phyloP scores from a whole-genome alignment of 2,797 vertebrate genomes.

The Enteromius unitaeniatus region DNA sequence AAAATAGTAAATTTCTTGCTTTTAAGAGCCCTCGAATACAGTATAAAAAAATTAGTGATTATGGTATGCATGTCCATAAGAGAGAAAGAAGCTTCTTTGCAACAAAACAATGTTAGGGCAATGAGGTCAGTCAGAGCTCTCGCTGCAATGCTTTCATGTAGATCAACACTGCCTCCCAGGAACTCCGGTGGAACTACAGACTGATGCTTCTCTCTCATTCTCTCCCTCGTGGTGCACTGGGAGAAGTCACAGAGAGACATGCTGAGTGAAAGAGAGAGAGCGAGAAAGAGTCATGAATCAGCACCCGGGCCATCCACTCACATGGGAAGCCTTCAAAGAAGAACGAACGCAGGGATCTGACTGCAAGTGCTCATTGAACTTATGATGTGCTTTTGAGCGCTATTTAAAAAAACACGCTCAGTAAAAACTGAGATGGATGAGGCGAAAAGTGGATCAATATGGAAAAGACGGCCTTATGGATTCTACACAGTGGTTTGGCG shows the following conservation, averaged over 20 bases:
- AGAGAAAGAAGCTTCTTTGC: background rate
- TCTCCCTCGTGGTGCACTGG: conserved; percentile 27
- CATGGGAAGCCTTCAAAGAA: conserved; percentile 62
- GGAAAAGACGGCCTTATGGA: conserved; percentile 38
- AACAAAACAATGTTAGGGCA: background rate
- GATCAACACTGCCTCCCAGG: conserved; percentile 73
- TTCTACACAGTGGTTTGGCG: conserved; percentile 41
- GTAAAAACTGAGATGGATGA: conserved; percentile 41
- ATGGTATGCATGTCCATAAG: background rate
- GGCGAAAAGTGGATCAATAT: conserved; percentile 46
- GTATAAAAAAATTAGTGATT: background rate
- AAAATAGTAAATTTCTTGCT: background rate
- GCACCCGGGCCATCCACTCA: conserved; percentile 54
- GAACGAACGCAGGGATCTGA: conserved; percentile 48
- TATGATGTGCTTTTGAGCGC: conserved; percentile 55
- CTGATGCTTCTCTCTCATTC: conserved; percentile 2
- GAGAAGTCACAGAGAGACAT: conserved; percentile 33
- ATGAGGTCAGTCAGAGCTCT: background rate
- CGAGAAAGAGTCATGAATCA: conserved; percentile 59
- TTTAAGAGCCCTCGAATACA: background rate
- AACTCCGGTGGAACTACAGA: conserved; percentile 60
- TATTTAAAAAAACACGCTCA: conserved; percentile 49
- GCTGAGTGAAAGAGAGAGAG: conserved; percentile 34
- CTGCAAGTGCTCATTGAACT: conserved; percentile 47
- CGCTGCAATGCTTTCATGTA: conserved; percentile 5